phyloP scores from a whole-genome alignment of 2,797 vertebrate genomes.

The Microctenopoma steveboyesi region DNA sequence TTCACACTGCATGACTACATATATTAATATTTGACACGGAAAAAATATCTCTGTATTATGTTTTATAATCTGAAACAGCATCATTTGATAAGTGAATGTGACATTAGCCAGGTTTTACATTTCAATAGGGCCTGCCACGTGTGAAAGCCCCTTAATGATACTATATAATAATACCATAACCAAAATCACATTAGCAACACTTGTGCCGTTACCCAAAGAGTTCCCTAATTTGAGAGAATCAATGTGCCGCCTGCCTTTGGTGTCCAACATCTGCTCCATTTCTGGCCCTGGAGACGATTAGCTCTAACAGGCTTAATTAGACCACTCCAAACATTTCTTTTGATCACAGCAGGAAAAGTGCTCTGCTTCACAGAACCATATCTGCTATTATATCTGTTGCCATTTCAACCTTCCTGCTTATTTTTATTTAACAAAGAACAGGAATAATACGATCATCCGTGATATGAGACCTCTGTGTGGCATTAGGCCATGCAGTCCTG shows the following conservation, averaged over 20 bases:
- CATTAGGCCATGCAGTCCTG: constrained; percentile 23
- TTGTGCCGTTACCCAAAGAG: constrained; percentile 52
- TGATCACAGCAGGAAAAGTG: constrained; percentile 54
- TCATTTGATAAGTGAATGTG: constrained; percentile 53
- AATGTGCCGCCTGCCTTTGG: constrained; percentile 60
- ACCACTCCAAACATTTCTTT: constrained; percentile 57
- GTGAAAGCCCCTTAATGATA: constrained; percentile 45
- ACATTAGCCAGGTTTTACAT: constrained; percentile 45
- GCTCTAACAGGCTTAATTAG: constrained; percentile 74
- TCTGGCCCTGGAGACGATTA: constrained; percentile 74
- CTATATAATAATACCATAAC: constrained; percentile 49
- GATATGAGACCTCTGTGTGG: constrained; percentile 11
- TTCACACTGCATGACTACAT: constrained; percentile 14
- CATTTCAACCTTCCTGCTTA: not conserved
- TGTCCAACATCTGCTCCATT: constrained; percentile 71
- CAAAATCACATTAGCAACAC: constrained; percentile 70
- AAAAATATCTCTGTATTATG: constrained; percentile 24
- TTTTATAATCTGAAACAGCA: constrained; percentile 52
- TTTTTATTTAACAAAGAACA: not conserved
- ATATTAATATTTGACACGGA: constrained; percentile 1
- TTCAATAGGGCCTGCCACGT: constrained; percentile 34
- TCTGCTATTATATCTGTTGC: constrained; percentile 13
- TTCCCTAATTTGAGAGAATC: constrained; percentile 60
- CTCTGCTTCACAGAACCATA: constrained; percentile 11
- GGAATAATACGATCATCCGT: constrained; percentile 1